phyloP scores from a whole-genome alignment of 1,140 invertebrate species.

The Brachionus sp. region DNA sequence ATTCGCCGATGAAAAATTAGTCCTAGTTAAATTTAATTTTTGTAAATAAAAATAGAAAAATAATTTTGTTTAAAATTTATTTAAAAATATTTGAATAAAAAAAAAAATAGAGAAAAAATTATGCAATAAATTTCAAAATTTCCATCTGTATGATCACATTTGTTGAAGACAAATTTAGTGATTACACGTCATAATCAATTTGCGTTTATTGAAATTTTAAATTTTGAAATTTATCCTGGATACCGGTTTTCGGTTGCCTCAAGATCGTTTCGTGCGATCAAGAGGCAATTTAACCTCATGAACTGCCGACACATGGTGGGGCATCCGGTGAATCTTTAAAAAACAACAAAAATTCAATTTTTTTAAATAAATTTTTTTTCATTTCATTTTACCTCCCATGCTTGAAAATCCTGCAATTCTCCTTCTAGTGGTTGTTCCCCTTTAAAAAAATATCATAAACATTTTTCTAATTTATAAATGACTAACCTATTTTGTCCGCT shows the following conservation, averaged over 20 bases:
- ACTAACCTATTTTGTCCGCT: background rate
- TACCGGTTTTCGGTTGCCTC: background rate
- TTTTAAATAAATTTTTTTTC: background rate
- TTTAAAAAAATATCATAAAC: background rate
- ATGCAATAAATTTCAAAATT: background rate
- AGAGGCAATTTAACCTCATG: conserved; percentile 28
- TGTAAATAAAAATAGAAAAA: background rate
- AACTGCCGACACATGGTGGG: background rate
- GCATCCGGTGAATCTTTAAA: background rate
- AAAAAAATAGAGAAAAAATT: background rate
- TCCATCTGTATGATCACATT: background rate
- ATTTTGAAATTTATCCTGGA: conserved; percentile 14
- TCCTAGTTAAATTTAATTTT: background rate
- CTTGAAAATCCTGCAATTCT: conserved; percentile 26
- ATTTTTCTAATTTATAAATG: background rate
- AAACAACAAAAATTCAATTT: background rate
- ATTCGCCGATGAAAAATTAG: background rate
- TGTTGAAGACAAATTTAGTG: background rate
- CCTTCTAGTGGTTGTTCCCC: background rate
- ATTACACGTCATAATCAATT: background rate
- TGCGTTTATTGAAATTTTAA: background rate
- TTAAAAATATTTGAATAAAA: background rate
- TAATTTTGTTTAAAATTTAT: background rate
- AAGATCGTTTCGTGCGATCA: background rate
- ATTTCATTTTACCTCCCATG: background rate